These are phyloP conservation scores for Vanacampus margaritifer DNA, from an alignment of 2,113 vertebrate genomes.

Conservation along the genomic window DNA sequence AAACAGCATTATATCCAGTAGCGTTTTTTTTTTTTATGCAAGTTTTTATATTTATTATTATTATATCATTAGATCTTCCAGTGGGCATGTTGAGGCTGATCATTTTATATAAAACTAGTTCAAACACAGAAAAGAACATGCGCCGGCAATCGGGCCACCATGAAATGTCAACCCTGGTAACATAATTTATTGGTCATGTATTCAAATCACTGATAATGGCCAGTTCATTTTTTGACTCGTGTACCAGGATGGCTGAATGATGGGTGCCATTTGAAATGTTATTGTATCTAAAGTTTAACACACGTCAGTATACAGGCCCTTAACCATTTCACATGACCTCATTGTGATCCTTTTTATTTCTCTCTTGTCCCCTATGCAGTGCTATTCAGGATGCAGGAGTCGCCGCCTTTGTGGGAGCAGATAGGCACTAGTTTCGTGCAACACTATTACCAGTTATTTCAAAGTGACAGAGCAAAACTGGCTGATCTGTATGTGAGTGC, in stretches of 20 bases:
- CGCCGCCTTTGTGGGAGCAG: slow-evolving; percentile 97
- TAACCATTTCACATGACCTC: not conserved
- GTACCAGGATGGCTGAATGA: not conserved
- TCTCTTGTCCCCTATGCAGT: slow-evolving; percentile 65
- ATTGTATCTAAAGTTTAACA: not conserved
- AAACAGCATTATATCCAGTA: no score
- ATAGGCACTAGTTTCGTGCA: slow-evolving; percentile 98
- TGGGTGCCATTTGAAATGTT: not conserved
- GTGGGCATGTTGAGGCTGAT: no score
- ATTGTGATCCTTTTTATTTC: slow-evolving; percentile 3
- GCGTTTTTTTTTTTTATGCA: no score
- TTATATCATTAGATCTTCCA: no score
- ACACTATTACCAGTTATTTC: slow-evolving; percentile 97
- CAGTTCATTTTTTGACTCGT: not conserved
- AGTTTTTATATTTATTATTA: no score
- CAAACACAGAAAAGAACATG: no score
- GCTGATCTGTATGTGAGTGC: slow-evolving; percentile 96
- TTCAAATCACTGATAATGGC: not conserved
- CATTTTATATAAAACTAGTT: no score
- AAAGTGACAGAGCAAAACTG: slow-evolving; percentile 89
- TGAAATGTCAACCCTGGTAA: not conserved
- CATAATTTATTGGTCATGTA: not conserved
- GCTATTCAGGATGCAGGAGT: slow-evolving; percentile 95
- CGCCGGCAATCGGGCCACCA: no score
- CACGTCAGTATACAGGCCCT: not conserved